These are phyloP conservation scores for Erethizon dorsatum DNA, from an alignment of 2,797 vertebrate genomes.

Conservation along the genomic window DNA sequence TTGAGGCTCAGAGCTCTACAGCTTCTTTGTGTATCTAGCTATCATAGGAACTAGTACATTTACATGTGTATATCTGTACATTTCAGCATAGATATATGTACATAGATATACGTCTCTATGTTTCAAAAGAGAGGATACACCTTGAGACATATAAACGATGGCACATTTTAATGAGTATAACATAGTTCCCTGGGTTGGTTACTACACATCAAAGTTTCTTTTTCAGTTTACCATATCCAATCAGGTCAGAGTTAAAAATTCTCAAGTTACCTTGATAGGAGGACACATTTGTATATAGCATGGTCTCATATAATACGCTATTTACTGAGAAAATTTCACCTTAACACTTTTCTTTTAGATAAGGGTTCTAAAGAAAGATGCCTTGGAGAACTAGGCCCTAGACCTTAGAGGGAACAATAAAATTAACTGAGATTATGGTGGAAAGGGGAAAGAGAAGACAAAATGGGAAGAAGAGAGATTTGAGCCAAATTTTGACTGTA, in stretches of 20 bases:
- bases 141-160: not conserved
- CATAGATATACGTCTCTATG: not conserved
- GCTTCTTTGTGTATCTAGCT: not conserved
- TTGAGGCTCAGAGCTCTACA: not conserved
- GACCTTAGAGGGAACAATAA: not conserved
- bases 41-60: not conserved
- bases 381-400: not conserved
- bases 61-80: not conserved
- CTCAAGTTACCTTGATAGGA: not conserved
- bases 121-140: constrained; percentile 41
- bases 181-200: not conserved
- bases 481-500: not conserved
- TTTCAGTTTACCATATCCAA: not conserved
- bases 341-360: not conserved
- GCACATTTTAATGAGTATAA: constrained; percentile 29
- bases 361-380: not conserved
- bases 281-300: not conserved
- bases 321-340: constrained; percentile 4
- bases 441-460: not conserved
- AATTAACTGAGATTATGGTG: not conserved
- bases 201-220: not conserved
- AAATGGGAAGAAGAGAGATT: not conserved
- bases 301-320: not conserved
- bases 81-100: not conserved
- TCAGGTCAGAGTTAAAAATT: constrained; percentile 7